Conservation (phyloP, 2,113 vertebrate genomes). For the Holacanthus passer region DNA sequence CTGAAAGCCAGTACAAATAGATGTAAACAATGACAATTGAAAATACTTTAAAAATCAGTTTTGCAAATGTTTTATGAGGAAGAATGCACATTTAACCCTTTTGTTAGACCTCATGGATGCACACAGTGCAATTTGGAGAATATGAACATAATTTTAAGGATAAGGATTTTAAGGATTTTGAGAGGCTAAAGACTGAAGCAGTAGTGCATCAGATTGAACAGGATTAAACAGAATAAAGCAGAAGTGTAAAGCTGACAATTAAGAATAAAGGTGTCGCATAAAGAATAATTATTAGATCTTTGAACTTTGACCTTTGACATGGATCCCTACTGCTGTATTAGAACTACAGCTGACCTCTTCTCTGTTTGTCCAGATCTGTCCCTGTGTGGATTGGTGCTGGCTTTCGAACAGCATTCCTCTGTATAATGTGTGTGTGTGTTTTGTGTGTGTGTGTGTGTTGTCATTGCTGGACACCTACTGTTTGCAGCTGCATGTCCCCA, state of each 20-base stretch:
- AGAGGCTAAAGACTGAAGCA: background rate
- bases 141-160: too few species aligned
- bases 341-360: background rate
- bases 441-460: conserved; percentile 44
- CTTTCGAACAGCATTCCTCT: conserved; percentile 41
- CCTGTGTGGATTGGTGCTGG: conserved; percentile 18
- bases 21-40: too few species aligned
- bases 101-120: too few species aligned
- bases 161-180: too few species aligned
- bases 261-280: background rate
- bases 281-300: background rate
- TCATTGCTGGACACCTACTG: conserved; percentile 51
- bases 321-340: conserved; percentile 7
- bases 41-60: too few species aligned
- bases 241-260: background rate
- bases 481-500: conserved; percentile 63
- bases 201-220: background rate
- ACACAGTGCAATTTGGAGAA: too few species aligned
- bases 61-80: too few species aligned
- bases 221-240: background rate
- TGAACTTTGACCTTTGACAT: conserved; percentile 18
- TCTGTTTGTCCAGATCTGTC: conserved; percentile 55
- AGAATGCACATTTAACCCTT: too few species aligned
- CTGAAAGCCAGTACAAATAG: too few species aligned
- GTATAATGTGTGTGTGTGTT: conserved; percentile 20